These are phyloP conservation scores for Tiaroga cobitis DNA, from an alignment of 2,797 vertebrate species.

Conservation along the genomic window DNA sequence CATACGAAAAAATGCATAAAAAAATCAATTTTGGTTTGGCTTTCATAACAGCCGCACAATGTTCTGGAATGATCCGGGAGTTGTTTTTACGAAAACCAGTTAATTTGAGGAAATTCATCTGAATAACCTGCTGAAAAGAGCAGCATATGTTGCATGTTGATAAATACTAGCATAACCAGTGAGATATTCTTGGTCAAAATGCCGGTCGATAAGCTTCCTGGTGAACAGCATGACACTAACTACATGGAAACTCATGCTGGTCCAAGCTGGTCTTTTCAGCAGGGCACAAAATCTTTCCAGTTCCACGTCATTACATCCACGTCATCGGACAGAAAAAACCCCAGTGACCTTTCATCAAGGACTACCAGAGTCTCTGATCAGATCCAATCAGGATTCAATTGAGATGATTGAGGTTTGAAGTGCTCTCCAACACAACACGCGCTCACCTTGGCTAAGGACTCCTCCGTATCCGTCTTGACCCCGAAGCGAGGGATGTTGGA, in stretches of 20 bases:
- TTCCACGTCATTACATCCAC: conserved; percentile 8
- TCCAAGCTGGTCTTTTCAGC: conserved; percentile 38
- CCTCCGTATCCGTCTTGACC: conserved; percentile 65
- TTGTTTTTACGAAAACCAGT: not conserved
- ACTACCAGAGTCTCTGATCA: conserved; percentile 12
- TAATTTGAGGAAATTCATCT: not conserved
- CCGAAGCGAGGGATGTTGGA: conserved; percentile 79
- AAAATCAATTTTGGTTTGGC: not conserved
- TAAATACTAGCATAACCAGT: not conserved
- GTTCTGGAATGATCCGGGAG: not conserved
- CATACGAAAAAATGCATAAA: not conserved
- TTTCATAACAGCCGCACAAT: not conserved
- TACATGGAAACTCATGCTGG: conserved; percentile 26
- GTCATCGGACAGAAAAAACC: not conserved
- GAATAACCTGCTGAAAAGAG: not conserved
- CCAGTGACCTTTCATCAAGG: conserved; percentile 17
- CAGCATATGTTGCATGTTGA: not conserved
- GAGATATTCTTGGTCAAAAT: not conserved
- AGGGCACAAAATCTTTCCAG: conserved; percentile 7
- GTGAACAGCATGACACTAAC: conserved; percentile 1
- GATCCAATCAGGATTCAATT: conserved; percentile 17
- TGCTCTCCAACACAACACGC: not conserved
- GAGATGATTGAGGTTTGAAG: conserved; percentile 7
- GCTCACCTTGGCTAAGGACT: conserved; percentile 62
- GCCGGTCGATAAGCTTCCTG: not conserved